Conservation (phyloP, 92 coral and sea anemone species). For the Phenganax subtilis region DNA sequence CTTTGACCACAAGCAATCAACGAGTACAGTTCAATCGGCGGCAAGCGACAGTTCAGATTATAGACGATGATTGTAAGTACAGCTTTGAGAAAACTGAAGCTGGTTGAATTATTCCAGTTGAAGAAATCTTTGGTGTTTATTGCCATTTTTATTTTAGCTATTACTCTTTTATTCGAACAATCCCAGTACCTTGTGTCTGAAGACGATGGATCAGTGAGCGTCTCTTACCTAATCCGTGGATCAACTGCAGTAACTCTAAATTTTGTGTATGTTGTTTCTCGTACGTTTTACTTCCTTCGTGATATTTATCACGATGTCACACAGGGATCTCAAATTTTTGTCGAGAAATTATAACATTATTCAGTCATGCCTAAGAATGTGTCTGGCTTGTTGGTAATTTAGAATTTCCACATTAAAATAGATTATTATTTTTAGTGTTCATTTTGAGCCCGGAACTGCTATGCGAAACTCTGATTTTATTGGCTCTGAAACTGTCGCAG, state of each 20-base stretch:
- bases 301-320: too few species aligned
- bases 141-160: not conserved
- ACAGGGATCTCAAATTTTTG: too few species aligned
- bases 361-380: too few species aligned
- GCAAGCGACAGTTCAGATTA: conserved; percentile 8
- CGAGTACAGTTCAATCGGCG: conserved; percentile 1
- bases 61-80: conserved; percentile 20
- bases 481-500: not conserved
- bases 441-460: conserved; percentile 10
- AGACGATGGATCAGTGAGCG: conserved; percentile 4
- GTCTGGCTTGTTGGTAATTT: too few species aligned
- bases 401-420: too few species aligned
- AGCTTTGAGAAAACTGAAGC: not conserved
- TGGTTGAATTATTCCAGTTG: not conserved
- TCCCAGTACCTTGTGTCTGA: conserved; percentile 16
- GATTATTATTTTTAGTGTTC: not conserved
- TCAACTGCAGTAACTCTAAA: not conserved
- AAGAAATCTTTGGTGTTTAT: too few species aligned
- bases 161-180: not conserved
- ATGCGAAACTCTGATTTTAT: not conserved
- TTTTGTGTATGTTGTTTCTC: conserved; percentile 2
- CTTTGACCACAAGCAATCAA: conserved; percentile 10
- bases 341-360: too few species aligned
- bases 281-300: too few species aligned
- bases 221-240: not conserved